These are phyloP conservation scores for Clytia hemisphaerica DNA, from an alignment of 30 jellyfish, hydroid and myxozoan species.

Conservation along the genomic window DNA sequence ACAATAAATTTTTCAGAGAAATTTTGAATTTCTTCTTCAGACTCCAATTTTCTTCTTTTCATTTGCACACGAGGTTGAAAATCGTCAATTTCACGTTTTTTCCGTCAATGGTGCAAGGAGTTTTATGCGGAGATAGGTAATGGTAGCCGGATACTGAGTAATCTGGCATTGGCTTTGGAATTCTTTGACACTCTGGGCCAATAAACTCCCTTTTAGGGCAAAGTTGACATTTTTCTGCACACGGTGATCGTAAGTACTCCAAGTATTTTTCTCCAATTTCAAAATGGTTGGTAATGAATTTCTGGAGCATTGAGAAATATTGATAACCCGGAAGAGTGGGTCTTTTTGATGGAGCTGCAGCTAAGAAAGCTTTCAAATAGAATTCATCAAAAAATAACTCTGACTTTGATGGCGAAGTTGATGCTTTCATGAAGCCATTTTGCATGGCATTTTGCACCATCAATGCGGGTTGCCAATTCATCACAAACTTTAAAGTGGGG, in stretches of 20 bases:
- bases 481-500: conserved; percentile 19
- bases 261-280: conserved; percentile 11
- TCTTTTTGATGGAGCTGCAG: conserved; percentile 1
- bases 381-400: conserved; percentile 1
- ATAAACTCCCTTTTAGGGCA: not conserved
- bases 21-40: conserved; percentile 1
- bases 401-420: not conserved
- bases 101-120: too few relatives aligned
- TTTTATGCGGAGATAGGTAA: not conserved
- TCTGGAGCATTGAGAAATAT: conserved; percentile 4
- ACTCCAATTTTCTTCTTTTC: conserved; percentile 1
- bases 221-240: not conserved
- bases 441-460: conserved; percentile 25
- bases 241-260: conserved; percentile 1
- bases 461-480: conserved; percentile 10
- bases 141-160: conserved; percentile 2
- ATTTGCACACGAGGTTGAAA: conserved; percentile 18
- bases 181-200: conserved; percentile 12
- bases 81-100: conserved; percentile 27
- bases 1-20: conserved; percentile 10
- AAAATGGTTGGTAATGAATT: not conserved
- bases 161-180: conserved; percentile 10
- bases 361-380: too few relatives aligned
- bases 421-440: conserved; percentile 5
- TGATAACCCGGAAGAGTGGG: conserved; percentile 6